Percentiles rank a stretch among this genome's conserved stretches.
Conservation (phyloP, 1,140 invertebrate genomes). For the Euura saliciscinereae region DNA sequence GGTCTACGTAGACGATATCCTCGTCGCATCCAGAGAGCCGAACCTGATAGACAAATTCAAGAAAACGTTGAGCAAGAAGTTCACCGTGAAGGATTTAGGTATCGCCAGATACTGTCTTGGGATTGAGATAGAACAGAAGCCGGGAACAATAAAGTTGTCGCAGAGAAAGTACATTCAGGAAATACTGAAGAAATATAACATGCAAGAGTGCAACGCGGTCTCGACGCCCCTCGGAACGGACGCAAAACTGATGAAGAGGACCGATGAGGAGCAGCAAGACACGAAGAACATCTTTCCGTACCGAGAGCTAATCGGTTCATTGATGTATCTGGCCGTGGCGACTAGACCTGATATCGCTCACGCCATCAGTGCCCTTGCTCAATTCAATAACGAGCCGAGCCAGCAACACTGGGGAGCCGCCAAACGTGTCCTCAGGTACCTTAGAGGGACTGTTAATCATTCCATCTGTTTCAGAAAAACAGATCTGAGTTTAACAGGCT, state of each 20-base stretch:
- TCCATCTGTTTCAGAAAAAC: no score
- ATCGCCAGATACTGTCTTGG: conserved; percentile 19
- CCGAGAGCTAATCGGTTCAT: conserved; percentile 44
- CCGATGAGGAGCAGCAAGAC: no score
- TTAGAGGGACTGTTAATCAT: no score
- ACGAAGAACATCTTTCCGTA: conserved; percentile 31
- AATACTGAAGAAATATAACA: conserved; percentile 20
- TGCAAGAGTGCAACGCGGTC: conserved; percentile 20
- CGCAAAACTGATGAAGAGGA: no score
- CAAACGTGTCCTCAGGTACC: no score
- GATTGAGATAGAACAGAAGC: conserved; percentile 9
- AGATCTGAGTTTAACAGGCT: conserved; percentile 38
- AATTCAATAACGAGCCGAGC: no score
- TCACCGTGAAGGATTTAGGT: conserved; percentile 15
- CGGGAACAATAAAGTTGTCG: conserved; percentile 7
- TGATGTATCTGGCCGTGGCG: no score
- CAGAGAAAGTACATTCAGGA: conserved; percentile 14
- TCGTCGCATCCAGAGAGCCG: conserved; percentile 20
- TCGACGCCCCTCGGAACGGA: conserved; percentile 16
- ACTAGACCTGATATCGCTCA: conserved; percentile 57
- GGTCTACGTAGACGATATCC: conserved; percentile 33
- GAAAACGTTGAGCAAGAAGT: conserved; percentile 13
- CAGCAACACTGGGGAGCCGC: no score
- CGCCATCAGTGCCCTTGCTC: conserved; percentile 47
- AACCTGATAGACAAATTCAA: conserved; percentile 15